Evolutionary conservation across 1,140 invertebrate genomes (phyloP).

Genomic region (Brachionus koreanus): DNA sequence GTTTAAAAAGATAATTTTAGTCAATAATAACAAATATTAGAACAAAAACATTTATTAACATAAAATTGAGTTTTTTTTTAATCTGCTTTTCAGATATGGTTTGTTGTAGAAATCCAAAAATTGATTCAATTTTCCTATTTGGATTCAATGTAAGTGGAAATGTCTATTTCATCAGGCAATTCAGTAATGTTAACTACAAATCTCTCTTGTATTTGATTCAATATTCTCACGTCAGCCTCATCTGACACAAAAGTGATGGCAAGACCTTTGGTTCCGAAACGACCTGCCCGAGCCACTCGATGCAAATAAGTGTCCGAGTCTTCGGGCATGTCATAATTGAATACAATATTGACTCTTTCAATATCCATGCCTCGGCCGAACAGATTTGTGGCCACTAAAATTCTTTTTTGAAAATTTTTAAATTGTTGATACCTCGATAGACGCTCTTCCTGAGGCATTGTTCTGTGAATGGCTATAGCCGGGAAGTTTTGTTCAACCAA

Average conservation of each 20-base stretch:
- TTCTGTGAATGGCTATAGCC: slow-evolving; percentile 95
- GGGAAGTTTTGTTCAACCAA: slow-evolving; percentile 98
- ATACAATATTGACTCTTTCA: slow-evolving; percentile 94
- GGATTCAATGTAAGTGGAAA: slow-evolving; percentile 41
- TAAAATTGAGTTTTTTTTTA: too few species aligned
- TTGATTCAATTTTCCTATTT: neutral
- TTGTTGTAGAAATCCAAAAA: too few species aligned
- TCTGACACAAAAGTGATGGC: slow-evolving; percentile 97
- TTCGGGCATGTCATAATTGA: slow-evolving; percentile 99
- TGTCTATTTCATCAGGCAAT: slow-evolving; percentile 91
- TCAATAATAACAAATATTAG: too few species aligned
- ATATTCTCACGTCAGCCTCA: slow-evolving; percentile 90
- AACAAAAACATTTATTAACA: too few species aligned
- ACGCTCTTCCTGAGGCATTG: slow-evolving; percentile 96
- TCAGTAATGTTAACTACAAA: slow-evolving; percentile 98
- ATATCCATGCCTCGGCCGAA: slow-evolving; percentile 78
- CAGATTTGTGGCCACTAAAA: slow-evolving; percentile 94
- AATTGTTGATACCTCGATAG: slow-evolving; percentile 90
- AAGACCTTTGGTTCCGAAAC: slow-evolving; percentile 95
- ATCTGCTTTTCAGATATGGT: too few species aligned
- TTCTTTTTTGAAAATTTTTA: slow-evolving; percentile 98
- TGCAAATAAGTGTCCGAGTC: slow-evolving; percentile 98
- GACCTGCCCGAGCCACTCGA: slow-evolving; percentile 87
- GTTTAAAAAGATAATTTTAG: too few species aligned
- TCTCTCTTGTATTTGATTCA: slow-evolving; percentile 95